Conservation (phyloP, 1,140 invertebrate genomes). For the Neodiprion virginianus region DNA sequence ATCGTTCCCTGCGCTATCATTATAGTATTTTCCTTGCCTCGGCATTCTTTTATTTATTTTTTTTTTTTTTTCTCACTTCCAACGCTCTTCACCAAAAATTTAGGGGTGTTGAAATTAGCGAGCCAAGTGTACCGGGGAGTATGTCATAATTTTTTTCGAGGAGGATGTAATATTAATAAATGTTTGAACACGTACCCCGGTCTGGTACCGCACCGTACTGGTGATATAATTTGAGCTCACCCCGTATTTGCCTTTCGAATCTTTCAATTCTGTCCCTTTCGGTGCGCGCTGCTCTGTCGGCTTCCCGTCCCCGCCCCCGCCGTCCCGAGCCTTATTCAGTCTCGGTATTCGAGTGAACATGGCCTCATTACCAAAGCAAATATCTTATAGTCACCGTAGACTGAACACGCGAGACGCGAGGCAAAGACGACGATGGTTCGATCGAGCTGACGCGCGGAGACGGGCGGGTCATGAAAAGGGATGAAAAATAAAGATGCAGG, state of each 20-base stretch:
- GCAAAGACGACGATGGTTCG: neutral
- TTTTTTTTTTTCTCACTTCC: neutral
- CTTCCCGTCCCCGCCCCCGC: constrained; percentile 21
- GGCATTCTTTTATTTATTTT: neutral
- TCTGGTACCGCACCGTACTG: constrained; percentile 27
- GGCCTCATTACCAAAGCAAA: constrained; percentile 64
- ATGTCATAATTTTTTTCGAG: too few species aligned
- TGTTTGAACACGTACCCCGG: constrained; percentile 17
- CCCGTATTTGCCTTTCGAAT: constrained; percentile 58
- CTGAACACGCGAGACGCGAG: constrained; percentile 18
- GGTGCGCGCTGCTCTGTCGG: neutral
- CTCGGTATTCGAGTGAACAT: constrained; percentile 38
- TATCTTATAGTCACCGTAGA: constrained; percentile 60
- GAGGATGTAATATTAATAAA: constrained; percentile 25
- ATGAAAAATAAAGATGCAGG: constrained; percentile 18
- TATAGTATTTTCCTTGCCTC: constrained; percentile 51
- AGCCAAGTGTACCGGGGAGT: constrained; percentile 11
- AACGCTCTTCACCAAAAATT: neutral
- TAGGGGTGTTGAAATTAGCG: neutral
- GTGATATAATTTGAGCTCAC: constrained; percentile 26
- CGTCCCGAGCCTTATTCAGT: constrained; percentile 25
- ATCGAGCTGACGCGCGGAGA: constrained; percentile 27
- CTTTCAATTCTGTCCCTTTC: constrained; percentile 38
- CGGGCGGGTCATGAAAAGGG: constrained; percentile 20
- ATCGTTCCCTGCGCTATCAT: constrained; percentile 10